phyloP scores from a whole-genome alignment of 1,140 invertebrate species.

The Ephestia elutella region DNA sequence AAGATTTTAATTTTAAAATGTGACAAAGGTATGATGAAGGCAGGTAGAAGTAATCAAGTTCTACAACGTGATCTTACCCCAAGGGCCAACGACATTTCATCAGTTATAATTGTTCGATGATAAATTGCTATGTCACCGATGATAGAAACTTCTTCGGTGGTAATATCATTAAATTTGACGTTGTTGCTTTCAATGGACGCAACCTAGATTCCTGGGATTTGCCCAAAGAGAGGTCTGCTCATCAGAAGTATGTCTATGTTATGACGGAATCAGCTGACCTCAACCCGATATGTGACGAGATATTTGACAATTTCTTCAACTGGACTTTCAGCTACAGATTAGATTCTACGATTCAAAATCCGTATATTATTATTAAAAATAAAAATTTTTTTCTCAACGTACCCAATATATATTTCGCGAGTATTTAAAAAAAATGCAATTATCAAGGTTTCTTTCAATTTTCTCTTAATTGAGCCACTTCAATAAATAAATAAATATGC shows the following conservation, averaged over 20 bases:
- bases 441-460: too few relatives aligned
- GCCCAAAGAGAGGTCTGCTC: slow-evolving; percentile 46
- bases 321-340: slow-evolving; percentile 77
- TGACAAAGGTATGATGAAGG: too few relatives aligned
- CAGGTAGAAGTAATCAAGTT: too few relatives aligned
- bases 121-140: slow-evolving; percentile 53
- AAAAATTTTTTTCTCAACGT: slow-evolving; percentile 20
- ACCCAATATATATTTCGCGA: too few relatives aligned
- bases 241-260: slow-evolving; percentile 73
- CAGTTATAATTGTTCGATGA: slow-evolving; percentile 44
- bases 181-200: slow-evolving; percentile 64
- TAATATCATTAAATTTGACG: slow-evolving; percentile 58
- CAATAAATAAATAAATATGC: too few relatives aligned
- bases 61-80: too few relatives aligned
- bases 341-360: slow-evolving; percentile 72
- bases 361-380: slow-evolving; percentile 69
- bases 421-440: too few relatives aligned
- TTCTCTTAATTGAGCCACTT: too few relatives aligned
- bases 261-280: slow-evolving; percentile 71
- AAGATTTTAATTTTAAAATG: too few relatives aligned
- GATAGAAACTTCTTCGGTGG: slow-evolving; percentile 43
- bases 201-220: slow-evolving; percentile 31
- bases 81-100: slow-evolving; percentile 47
- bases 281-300: slow-evolving; percentile 43
- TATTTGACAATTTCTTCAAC: slow-evolving; percentile 74